phyloP scores from a whole-genome alignment of 2,113 vertebrate species.

The Forbesichthys agassizii region DNA sequence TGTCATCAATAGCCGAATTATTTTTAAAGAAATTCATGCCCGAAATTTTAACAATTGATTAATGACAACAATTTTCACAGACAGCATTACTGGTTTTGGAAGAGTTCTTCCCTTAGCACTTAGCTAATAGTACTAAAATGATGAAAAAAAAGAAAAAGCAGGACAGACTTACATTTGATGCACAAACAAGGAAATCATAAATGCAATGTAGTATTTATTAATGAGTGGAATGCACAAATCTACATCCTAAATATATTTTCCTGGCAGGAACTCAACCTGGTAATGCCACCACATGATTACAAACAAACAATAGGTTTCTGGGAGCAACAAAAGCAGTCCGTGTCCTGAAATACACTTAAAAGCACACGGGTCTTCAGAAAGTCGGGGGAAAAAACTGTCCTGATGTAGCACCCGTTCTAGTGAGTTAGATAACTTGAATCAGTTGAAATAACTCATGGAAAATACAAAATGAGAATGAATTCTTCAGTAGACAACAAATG shows the following conservation, averaged over 20 bases:
- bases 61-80: slow-evolving; percentile 15
- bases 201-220: slow-evolving; percentile 66
- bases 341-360: slow-evolving; percentile 68
- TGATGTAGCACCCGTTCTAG: slow-evolving; percentile 74
- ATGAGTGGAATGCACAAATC: slow-evolving; percentile 38
- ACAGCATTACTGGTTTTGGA: slow-evolving; percentile 21
- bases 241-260: slow-evolving; percentile 55
- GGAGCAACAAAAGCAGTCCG: slow-evolving; percentile 50
- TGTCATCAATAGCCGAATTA: slow-evolving; percentile 49
- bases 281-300: slow-evolving; percentile 25
- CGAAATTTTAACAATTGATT: slow-evolving; percentile 5
- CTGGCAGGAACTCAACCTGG: slow-evolving; percentile 34
- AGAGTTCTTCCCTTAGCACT: slow-evolving; percentile 20
- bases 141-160: slow-evolving; percentile 25
- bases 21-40: slow-evolving; percentile 19
- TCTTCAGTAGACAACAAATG: not conserved
- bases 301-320: slow-evolving; percentile 30
- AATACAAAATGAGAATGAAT: slow-evolving; percentile 24
- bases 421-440: slow-evolving; percentile 41
- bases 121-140: slow-evolving; percentile 12
- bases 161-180: not conserved
- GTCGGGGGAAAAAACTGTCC: slow-evolving; percentile 50
- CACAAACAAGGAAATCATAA: slow-evolving; percentile 38
- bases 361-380: slow-evolving; percentile 77
- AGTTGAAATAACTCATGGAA: slow-evolving; percentile 44